A percentile compares a stretch with the other conserved stretches of the same genome.
Conservation (phyloP, 2,888 invertebrate genomes). For the Ichneumoninae sp. region DNA sequence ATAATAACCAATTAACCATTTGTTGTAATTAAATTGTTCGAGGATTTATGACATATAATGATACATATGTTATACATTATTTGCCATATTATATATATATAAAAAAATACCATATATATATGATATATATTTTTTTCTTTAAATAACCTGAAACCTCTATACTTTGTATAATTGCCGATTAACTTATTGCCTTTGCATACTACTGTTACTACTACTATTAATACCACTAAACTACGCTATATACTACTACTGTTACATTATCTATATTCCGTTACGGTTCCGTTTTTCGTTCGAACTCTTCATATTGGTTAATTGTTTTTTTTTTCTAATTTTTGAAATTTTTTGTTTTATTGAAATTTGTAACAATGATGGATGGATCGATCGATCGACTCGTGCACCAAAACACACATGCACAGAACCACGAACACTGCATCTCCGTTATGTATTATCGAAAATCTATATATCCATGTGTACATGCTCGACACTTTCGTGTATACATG, state of each 20-base stretch:
- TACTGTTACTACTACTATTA: constrained; percentile 50
- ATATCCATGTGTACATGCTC: constrained; percentile 37
- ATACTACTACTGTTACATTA: constrained; percentile 50
- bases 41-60: constrained; percentile 66
- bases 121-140: constrained; percentile 44
- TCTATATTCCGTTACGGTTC: constrained; percentile 68
- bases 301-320: constrained; percentile 51
- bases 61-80: constrained; percentile 73
- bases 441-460: constrained; percentile 56
- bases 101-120: constrained; percentile 59
- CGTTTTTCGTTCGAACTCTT: constrained; percentile 65
- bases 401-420: constrained; percentile 55
- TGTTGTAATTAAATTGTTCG: constrained; percentile 65
- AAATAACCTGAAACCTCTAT: constrained; percentile 62
- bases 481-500: constrained; percentile 37
- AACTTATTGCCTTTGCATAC: constrained; percentile 69
- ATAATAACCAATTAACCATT: constrained; percentile 71
- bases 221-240: constrained; percentile 39
- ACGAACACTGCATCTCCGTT: constrained; percentile 24
- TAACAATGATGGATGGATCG: constrained; percentile 77
- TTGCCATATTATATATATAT: constrained; percentile 50
- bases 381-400: constrained; percentile 77
- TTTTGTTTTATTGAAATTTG: constrained; percentile 52
- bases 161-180: constrained; percentile 77
- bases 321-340: constrained; percentile 34